These are phyloP conservation scores for Pao palembangensis DNA, from an alignment of 2,113 vertebrate species.

Conservation along the genomic window DNA sequence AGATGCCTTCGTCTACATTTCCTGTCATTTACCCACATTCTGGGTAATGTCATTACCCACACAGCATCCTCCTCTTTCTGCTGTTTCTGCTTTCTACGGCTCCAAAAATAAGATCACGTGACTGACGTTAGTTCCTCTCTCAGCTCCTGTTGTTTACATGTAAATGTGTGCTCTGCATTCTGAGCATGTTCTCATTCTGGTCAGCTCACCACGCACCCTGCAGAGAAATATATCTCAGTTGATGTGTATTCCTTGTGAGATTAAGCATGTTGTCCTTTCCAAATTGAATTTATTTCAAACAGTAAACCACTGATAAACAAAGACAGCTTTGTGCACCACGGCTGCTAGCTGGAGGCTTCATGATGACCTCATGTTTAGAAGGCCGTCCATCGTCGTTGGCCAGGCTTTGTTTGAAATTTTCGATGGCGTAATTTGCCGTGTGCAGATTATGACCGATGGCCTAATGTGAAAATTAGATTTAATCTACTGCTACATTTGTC, in stretches of 20 bases:
- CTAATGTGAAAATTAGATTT: conserved; percentile 5
- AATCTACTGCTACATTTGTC: neutral
- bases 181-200: neutral
- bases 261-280: conserved; percentile 17
- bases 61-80: conserved; percentile 49
- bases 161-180: conserved; percentile 33
- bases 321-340: conserved; percentile 27
- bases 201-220: neutral
- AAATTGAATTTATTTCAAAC: conserved; percentile 13
- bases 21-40: conserved; percentile 41
- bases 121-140: conserved; percentile 60
- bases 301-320: conserved; percentile 30
- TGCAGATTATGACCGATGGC: conserved; percentile 28
- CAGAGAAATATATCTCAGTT: neutral
- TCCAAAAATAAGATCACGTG: conserved; percentile 69
- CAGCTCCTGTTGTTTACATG: conserved; percentile 34
- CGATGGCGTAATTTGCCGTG: neutral
- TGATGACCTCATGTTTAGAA: conserved; percentile 12
- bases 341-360: conserved; percentile 1
- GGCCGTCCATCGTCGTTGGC: neutral
- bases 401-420: conserved; percentile 1
- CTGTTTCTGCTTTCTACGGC: conserved; percentile 40
- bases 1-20: conserved; percentile 53
- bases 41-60: too few species aligned
- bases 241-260: conserved; percentile 6